These are phyloP conservation scores for Benthosema pterotum DNA, from an alignment of 2,797 vertebrate species.

Conservation along the genomic window DNA sequence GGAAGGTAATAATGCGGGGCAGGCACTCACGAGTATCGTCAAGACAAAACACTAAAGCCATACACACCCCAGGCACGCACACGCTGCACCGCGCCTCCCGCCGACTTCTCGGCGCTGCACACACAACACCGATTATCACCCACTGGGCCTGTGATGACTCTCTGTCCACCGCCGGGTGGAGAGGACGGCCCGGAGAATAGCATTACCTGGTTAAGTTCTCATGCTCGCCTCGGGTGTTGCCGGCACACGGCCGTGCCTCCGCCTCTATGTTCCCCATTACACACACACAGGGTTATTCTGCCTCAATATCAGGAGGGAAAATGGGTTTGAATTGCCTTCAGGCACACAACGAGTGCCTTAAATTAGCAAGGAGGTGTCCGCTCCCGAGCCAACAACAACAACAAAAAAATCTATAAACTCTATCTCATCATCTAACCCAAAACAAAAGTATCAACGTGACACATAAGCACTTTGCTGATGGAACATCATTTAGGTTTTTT, in stretches of 20 bases:
- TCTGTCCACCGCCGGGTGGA: conserved; percentile 6
- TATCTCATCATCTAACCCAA: background rate
- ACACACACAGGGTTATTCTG: background rate
- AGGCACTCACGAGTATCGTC: too few species aligned
- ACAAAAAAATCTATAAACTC: conserved; percentile 30
- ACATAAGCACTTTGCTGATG: too few species aligned
- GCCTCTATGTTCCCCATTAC: conserved; percentile 54
- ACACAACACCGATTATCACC: conserved; percentile 58
- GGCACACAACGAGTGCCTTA: conserved; percentile 38
- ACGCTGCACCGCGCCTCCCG: conserved; percentile 3
- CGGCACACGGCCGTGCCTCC: conserved; percentile 44
- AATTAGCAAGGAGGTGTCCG: background rate
- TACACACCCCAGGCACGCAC: conserved; percentile 36
- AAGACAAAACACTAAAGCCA: too few species aligned
- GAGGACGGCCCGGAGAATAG: conserved; percentile 47
- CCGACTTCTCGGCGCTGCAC: conserved; percentile 32
- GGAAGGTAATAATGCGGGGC: too few species aligned
- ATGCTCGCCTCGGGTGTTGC: conserved; percentile 36
- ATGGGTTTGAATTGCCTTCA: conserved; percentile 55
- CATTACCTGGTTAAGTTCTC: conserved; percentile 52
- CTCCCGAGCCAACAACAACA: conserved; percentile 22
- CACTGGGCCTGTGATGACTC: conserved; percentile 25
- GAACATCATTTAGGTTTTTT: too few species aligned
- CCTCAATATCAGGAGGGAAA: conserved; percentile 15
- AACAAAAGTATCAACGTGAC: too few species aligned